These are phyloP conservation scores for Caenorhabditis sp. DNA, from an alignment of 2,888 invertebrate genomes.

Conservation along the genomic window DNA sequence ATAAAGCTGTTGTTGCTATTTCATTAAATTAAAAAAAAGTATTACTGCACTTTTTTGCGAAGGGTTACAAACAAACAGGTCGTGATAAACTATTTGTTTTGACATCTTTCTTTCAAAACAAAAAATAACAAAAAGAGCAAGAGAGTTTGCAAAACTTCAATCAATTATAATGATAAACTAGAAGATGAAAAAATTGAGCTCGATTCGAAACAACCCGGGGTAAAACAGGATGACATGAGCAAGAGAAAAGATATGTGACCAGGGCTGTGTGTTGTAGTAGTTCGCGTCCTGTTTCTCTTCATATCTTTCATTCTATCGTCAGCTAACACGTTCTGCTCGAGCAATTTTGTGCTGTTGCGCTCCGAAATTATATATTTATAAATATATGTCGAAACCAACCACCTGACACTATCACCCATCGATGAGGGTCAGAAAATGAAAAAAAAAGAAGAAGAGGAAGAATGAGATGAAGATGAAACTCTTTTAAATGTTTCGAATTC, in stretches of 20 bases:
- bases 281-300: slow-evolving; percentile 16
- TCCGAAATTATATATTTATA: slow-evolving; percentile 6
- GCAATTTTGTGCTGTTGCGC: slow-evolving; percentile 13
- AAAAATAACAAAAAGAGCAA: slow-evolving; percentile 14
- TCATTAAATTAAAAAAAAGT: too few species aligned
- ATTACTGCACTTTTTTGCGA: too few species aligned
- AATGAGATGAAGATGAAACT: too few species aligned
- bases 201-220: slow-evolving; percentile 6
- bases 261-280: slow-evolving; percentile 16
- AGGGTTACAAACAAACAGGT: too few species aligned
- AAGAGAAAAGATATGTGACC: neutral
- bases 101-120: neutral
- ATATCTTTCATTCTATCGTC: slow-evolving; percentile 8
- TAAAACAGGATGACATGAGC: slow-evolving; percentile 1
- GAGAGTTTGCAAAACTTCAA: neutral
- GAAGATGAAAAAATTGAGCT: slow-evolving; percentile 22
- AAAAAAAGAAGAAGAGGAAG: too few species aligned
- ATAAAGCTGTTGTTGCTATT: too few species aligned
- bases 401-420: slow-evolving; percentile 43
- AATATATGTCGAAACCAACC: slow-evolving; percentile 13
- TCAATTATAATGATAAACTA: neutral
- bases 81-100: too few species aligned
- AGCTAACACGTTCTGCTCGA: slow-evolving; percentile 23
- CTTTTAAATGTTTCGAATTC: too few species aligned
- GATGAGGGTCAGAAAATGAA: neutral